Evolutionary conservation across 2,888 invertebrate genomes (phyloP), one percentile per base, ranked within the genome.

Genomic region (Caenorhabditis sulstoni): DNA sequence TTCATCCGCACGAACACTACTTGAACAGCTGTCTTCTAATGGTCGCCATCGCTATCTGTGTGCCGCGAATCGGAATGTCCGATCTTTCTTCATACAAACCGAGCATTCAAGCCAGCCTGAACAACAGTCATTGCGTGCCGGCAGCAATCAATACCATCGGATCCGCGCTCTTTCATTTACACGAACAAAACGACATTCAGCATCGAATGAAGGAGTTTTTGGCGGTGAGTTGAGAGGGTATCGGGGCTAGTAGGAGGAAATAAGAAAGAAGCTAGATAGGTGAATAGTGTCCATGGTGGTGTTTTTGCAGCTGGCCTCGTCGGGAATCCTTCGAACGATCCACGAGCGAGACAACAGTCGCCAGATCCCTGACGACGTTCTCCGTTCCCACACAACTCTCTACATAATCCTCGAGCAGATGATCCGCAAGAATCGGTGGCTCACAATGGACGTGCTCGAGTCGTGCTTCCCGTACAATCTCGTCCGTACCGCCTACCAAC

Each of bases 401-500:
- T 99, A 99, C 92, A 93, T 99, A 67, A 93, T 99, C 39, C 93
- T 99, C 3, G 97, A 99, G 92, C 94, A 92, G 92, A 96, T 99
- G 91, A 98, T 99, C 49, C 96, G 97, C 91, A 96, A 97, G 91
- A 98, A 97, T 14, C 97, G 97, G 14, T 99, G 97, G 92, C 93
- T 99, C 23, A 98, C 98, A 0, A 97, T 97, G 96, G 98, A 99
- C 92, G 93, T 99, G 82, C 92, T 99, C 84, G 99, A 99, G 91
- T 97, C 97, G 12, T 99, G 99, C 91, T 99, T 99, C 91, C 99
- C 99, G 0, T 99, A 99, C 91, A 97, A 97, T 22, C 93, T 99
- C 62, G 95, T 99, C 89, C 93, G 99, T 75, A 98, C 98, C 91
- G 96, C 99, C 88, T 99, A 97, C 92, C 97, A 98, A 91, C 82